Percentiles rank a stretch among this genome's conserved stretches.
Evolutionary conservation across 2,888 invertebrate genomes (phyloP).

Genomic region (Congeria kusceri): DNA sequence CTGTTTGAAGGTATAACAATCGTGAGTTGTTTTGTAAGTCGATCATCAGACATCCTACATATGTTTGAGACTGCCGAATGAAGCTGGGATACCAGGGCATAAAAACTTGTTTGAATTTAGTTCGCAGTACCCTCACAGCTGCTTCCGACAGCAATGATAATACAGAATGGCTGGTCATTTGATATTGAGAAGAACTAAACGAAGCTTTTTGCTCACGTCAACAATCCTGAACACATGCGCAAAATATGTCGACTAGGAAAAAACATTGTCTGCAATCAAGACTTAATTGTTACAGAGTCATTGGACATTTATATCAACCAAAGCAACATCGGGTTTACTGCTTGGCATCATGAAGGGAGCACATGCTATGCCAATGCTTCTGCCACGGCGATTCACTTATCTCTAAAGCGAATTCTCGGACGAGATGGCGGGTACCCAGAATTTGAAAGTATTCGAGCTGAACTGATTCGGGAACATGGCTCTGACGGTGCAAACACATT

Average conservation of each 20-base stretch:
- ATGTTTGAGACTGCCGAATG: background rate
- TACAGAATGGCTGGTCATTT: conserved; percentile 36
- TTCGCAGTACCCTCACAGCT: background rate
- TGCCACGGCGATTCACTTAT: conserved; percentile 27
- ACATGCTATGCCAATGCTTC: conserved; percentile 49
- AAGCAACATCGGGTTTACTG: background rate
- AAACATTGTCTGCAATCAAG: conserved; percentile 16
- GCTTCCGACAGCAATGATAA: conserved; percentile 21
- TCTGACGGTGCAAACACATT: too few relatives aligned
- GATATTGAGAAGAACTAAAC: conserved; percentile 41
- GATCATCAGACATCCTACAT: conserved; percentile 1
- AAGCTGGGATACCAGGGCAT: background rate
- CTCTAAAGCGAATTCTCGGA: conserved; percentile 29
- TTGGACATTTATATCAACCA: conserved; percentile 39
- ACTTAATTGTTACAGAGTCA: conserved; percentile 18
- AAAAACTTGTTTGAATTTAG: conserved; percentile 19
- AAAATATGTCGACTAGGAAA: conserved; percentile 29
- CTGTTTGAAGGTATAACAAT: background rate
- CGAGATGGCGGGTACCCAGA: conserved; percentile 21
- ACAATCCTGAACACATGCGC: conserved; percentile 37
- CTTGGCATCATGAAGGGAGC: conserved; percentile 4
- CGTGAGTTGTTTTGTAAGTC: conserved; percentile 7
- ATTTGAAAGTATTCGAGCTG: background rate
- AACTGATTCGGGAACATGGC: background rate
- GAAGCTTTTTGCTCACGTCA: conserved; percentile 38